Conservation (phyloP, 2,797 vertebrate genomes). For the Coracias cyanogaster region DNA sequence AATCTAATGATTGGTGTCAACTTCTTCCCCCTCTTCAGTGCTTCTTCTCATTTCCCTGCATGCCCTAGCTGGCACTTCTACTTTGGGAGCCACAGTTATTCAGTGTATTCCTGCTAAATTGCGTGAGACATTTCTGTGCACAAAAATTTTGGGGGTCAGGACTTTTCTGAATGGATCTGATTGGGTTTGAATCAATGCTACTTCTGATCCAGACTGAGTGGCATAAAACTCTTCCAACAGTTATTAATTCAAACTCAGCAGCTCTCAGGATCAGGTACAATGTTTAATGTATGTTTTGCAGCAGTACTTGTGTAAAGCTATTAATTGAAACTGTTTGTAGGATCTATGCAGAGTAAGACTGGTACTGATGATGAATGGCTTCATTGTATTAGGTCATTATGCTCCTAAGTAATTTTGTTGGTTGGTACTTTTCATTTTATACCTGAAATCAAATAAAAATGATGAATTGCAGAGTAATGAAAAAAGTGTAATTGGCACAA, state of each 20-base stretch:
- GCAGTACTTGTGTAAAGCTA: background rate
- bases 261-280: background rate
- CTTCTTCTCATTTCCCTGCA: background rate
- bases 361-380: slow-evolving; percentile 52
- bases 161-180: background rate
- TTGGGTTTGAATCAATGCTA: background rate
- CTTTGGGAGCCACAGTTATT: background rate
- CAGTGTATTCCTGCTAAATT: background rate
- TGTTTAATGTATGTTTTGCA: slow-evolving; percentile 43
- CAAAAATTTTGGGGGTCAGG: background rate
- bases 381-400: slow-evolving; percentile 43
- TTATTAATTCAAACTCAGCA: slow-evolving; percentile 18
- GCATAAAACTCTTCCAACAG: background rate
- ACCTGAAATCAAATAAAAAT: slow-evolving; percentile 60
- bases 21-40: background rate
- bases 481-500: slow-evolving; percentile 51
- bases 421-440: slow-evolving; percentile 53
- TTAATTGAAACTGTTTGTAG: slow-evolving; percentile 58
- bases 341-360: background rate
- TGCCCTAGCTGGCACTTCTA: background rate
- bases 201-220: background rate
- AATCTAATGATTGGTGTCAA: background rate
- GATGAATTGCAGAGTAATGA: slow-evolving; percentile 42
- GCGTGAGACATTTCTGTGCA: background rate
- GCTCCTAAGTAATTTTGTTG: slow-evolving; percentile 51